These are phyloP conservation scores for Apantesis nais DNA, from an alignment of 2,888 invertebrate genomes.

Conservation along the genomic window DNA sequence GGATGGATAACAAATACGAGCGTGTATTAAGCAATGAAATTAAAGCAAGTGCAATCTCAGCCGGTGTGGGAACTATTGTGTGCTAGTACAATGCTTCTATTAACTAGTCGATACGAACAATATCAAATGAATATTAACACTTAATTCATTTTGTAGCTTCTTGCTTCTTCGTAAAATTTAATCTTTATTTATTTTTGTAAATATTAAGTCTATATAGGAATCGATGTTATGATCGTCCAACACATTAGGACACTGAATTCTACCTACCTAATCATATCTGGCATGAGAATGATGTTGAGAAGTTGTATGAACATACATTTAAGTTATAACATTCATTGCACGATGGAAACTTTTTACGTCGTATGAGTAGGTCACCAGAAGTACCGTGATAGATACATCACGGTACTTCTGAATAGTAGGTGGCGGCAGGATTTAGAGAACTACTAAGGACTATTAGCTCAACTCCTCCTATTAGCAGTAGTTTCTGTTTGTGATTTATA, in stretches of 20 bases:
- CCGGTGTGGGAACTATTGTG: slow-evolving; percentile 60
- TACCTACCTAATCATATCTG: no score
- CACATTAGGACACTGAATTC: no score
- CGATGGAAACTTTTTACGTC: no score
- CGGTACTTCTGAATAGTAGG: neutral
- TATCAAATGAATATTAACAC: slow-evolving; percentile 41
- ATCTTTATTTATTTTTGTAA: neutral
- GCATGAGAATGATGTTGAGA: no score
- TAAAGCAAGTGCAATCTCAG: slow-evolving; percentile 77
- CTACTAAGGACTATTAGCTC: neutral
- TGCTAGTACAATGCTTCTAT: slow-evolving; percentile 38
- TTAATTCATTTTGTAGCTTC: slow-evolving; percentile 7
- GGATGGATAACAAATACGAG: slow-evolving; percentile 78
- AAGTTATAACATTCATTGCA: no score
- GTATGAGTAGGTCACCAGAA: no score
- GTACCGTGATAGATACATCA: no score
- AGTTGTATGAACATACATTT: no score
- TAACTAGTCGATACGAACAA: slow-evolving; percentile 38
- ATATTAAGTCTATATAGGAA: neutral
- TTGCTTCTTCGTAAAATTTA: slow-evolving; percentile 6
- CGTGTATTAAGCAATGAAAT: slow-evolving; percentile 83
- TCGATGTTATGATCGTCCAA: no score
- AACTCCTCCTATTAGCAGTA: neutral
- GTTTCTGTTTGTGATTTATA: neutral
- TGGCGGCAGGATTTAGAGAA: neutral